Evolutionary conservation across 1,140 invertebrate genomes (phyloP).

Genomic region (Heliconius himera): DNA sequence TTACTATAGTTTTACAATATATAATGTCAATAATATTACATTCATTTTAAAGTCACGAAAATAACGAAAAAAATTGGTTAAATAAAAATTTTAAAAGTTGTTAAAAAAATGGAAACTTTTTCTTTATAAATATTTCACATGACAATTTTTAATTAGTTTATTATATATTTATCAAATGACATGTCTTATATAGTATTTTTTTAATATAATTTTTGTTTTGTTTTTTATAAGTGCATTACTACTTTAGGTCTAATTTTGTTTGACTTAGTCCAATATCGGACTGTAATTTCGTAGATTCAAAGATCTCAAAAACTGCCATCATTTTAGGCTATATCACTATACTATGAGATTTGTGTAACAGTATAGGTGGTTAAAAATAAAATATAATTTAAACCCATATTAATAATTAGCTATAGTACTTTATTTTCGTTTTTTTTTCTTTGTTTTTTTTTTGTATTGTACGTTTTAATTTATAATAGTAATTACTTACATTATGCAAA

Average conservation of each 20-base stretch:
- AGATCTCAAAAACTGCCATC: constrained; percentile 72
- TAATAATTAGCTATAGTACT: neutral
- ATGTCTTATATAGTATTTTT: too few relatives aligned
- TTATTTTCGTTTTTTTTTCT: neutral
- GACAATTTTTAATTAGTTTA: too few relatives aligned
- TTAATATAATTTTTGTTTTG: neutral
- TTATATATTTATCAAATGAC: too few relatives aligned
- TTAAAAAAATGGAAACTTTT: too few relatives aligned
- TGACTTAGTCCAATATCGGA: constrained; percentile 60
- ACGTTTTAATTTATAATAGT: neutral
- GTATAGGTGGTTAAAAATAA: neutral
- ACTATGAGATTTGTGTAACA: constrained; percentile 40
- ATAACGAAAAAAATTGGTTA: too few relatives aligned
- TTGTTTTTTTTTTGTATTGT: neutral
- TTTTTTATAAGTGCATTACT: constrained; percentile 30
- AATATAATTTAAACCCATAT: neutral
- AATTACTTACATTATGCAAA: neutral
- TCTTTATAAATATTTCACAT: too few relatives aligned
- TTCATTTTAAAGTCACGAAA: too few relatives aligned
- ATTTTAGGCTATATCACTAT: constrained; percentile 50
- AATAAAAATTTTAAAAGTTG: too few relatives aligned
- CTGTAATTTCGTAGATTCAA: constrained; percentile 61
- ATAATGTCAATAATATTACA: too few relatives aligned
- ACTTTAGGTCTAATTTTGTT: constrained; percentile 27
- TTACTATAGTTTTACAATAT: too few relatives aligned